Conservation (phyloP, 2,113 vertebrate genomes). For the Smithornis capensis region DNA sequence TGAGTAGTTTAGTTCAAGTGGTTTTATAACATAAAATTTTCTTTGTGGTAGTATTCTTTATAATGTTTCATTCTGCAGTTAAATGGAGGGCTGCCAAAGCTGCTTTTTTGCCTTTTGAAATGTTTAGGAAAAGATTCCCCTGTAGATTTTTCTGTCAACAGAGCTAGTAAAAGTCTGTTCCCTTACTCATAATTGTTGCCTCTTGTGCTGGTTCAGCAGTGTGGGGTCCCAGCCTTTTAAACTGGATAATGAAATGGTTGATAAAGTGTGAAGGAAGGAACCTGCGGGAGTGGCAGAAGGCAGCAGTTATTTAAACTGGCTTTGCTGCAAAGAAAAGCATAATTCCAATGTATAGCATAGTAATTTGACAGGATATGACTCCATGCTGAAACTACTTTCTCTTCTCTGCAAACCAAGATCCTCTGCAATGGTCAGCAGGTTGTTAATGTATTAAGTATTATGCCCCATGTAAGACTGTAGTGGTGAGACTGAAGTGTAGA, state of each 20-base stretch:
- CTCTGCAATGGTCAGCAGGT: not conserved
- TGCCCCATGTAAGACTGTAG: not conserved
- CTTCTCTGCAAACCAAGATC: not conserved
- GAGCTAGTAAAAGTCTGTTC: not conserved
- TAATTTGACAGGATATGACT: not conserved
- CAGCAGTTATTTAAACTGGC: not conserved
- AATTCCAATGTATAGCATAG: not conserved
- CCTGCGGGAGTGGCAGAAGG: not conserved
- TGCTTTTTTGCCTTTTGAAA: not conserved
- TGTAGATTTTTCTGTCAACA: not conserved
- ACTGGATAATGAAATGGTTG: not conserved
- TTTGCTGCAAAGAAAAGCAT: not conserved
- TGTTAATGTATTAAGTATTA: not conserved
- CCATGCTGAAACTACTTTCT: not conserved
- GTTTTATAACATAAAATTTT: not conserved
- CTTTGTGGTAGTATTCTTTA: not conserved
- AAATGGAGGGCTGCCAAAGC: not conserved
- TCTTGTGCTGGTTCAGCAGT: not conserved
- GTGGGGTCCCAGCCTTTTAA: not conserved
- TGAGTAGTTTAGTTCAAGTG: not conserved
- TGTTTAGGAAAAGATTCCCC: not conserved
- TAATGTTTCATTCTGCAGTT: not conserved
- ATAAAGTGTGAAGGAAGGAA: not conserved
- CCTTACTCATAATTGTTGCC: not conserved
- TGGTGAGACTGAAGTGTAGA: not conserved